A percentile compares a stretch with the other conserved stretches of the same genome.
Conservation (phyloP, 2,888 invertebrate genomes). For the Stenodera caucasica region DNA sequence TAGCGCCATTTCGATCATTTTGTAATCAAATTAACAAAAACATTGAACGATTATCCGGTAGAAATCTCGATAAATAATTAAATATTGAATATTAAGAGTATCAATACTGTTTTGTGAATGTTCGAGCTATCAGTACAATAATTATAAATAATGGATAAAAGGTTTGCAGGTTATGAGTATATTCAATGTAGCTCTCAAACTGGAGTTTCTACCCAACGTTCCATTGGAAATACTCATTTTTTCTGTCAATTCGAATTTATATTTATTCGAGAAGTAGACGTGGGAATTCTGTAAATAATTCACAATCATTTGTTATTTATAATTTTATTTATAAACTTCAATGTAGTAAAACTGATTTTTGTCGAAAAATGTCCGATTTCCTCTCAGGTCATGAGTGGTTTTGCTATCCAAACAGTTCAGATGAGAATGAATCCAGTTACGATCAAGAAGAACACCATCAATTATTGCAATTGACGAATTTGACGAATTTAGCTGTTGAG, state of each 20-base stretch:
- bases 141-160: background rate
- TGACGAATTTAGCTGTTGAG: slow-evolving; percentile 45
- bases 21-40: background rate
- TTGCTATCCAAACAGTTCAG: slow-evolving; percentile 47
- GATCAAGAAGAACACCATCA: slow-evolving; percentile 48
- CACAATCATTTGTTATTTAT: background rate
- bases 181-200: background rate
- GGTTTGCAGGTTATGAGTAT: background rate
- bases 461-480: slow-evolving; percentile 45
- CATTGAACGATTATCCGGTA: background rate
- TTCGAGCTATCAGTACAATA: too few species aligned
- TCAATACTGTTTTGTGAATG: too few species aligned
- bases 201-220: background rate
- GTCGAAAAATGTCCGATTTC: slow-evolving; percentile 32
- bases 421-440: slow-evolving; percentile 48
- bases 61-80: background rate
- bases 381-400: slow-evolving; percentile 47
- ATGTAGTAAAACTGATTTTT: background rate
- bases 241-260: background rate
- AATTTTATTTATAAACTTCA: too few species aligned
- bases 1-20: too few species aligned
- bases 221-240: background rate
- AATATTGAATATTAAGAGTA: too few species aligned
- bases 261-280: background rate
- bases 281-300: background rate